Conservation (phyloP, 2,797 vertebrate species). For the Petrocephalus schoutedeni region DNA sequence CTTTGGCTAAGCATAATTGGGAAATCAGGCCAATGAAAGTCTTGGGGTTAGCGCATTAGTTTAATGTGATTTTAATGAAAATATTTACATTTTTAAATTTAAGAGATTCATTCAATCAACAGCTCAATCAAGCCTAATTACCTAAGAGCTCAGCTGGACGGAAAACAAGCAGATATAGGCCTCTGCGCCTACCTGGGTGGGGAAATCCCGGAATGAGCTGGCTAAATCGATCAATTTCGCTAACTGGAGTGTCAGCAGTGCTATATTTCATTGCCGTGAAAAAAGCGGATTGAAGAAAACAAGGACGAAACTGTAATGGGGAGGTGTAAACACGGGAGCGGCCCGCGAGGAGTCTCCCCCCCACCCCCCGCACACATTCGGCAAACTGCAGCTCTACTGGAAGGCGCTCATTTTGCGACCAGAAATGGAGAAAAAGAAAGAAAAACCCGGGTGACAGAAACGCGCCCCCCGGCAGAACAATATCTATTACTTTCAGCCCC, state of each 20-base stretch:
- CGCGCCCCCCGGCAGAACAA: neutral
- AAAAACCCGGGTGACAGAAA: neutral
- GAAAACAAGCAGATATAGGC: neutral
- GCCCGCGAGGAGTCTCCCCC: neutral
- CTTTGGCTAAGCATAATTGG: constrained; percentile 1
- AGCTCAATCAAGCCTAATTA: constrained; percentile 13
- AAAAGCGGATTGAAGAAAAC: neutral
- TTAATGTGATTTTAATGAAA: constrained; percentile 15
- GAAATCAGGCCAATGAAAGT: constrained; percentile 8
- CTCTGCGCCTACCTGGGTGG: neutral
- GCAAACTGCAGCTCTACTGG: neutral
- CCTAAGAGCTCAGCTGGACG: constrained; percentile 10
- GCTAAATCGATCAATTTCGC: neutral
- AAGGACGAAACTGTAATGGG: neutral
- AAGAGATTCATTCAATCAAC: constrained; percentile 13
- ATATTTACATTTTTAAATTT: constrained; percentile 16
- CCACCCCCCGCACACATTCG: neutral
- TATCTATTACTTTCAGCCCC: constrained; percentile 8
- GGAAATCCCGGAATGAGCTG: neutral
- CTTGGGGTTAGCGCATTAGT: constrained; percentile 10
- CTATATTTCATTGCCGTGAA: neutral
- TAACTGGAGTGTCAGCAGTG: neutral
- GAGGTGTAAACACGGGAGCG: neutral
- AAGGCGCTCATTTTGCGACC: neutral
- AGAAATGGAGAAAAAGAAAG: neutral